Evolutionary conservation across 2,888 invertebrate species (phyloP), one percentile per base, ranked within the genome.

Genomic region (Heteromyza rotundicornis): DNA sequence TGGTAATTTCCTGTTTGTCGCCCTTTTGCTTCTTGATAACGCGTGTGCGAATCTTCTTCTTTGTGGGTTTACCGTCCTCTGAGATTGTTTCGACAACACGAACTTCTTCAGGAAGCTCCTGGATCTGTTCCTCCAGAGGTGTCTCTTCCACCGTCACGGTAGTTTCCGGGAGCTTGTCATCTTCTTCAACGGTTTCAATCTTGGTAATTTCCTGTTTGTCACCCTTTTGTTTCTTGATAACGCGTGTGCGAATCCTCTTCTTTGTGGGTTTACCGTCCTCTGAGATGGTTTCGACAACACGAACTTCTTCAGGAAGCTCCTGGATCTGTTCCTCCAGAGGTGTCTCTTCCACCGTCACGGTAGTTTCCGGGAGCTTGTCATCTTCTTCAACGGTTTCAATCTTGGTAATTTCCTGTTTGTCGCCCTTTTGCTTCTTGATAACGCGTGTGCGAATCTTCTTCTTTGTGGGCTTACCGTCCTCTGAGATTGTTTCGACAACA

Each of bases 331-430:
- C 64, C 47, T 65, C 62, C n/a, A 62, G 8, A 27, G 62, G 64
- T 51, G 40, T 53, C 51, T 65, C 64, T 22, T 62, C 64, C n/a
- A 65, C 62, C 5, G 64, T 65, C n/a, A 65, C 64, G 20, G 64
- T 60, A 1, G 58, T 62, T 58, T 65, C 62, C 2, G 64, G 60
- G 22, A 49, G 62, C 23, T 65, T 62, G 56, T 59, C 60, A 52
- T 62, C 64, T 56, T 65, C 64, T 60, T 65, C 64, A 19, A 65
- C 64, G 7, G 62, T 65, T 36, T 60, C 62, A 32, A 65, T 65
- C 32, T 62, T 65, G 17, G 64, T 65, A 17, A 65, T 52, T 58
- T 65, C 60, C 52, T 65, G 64, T 47, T 65, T 65, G 35, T 20
- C 64, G 36, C 62, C 64, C 52, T 60, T 65, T 17, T 62, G 35